Conservation (phyloP, 2,113 vertebrate species). For the Ictalurus furcatus region DNA sequence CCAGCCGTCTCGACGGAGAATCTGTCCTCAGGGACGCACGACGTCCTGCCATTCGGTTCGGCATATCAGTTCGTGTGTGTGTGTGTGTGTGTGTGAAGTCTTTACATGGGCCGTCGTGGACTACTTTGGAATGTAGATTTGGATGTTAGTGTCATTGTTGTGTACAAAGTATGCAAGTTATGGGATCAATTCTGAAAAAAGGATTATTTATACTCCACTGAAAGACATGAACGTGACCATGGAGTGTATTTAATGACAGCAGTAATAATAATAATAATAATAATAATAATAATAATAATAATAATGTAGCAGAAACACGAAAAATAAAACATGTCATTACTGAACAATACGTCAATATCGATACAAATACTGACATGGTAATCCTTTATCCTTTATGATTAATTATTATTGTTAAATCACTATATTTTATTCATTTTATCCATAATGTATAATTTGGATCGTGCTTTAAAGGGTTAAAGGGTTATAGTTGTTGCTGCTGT, state of each 20-base stretch:
- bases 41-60: neutral
- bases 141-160: too few relatives aligned
- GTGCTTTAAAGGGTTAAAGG: neutral
- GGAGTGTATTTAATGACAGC: neutral
- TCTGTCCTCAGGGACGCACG: conserved; percentile 19
- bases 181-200: too few relatives aligned
- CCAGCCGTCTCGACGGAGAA: neutral
- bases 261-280: too few relatives aligned
- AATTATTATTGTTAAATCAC: neutral
- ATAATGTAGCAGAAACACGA: neutral
- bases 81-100: neutral
- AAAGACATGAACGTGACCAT: neutral
- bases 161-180: neutral
- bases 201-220: too few relatives aligned
- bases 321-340: neutral
- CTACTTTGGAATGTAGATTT: neutral
- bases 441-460: neutral
- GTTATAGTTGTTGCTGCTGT: neutral
- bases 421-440: neutral
- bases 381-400: neutral
- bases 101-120: neutral
- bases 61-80: conserved; percentile 7
- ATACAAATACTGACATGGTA: neutral
- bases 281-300: too few relatives aligned
- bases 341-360: neutral